Conservation (phyloP, 2,797 vertebrate genomes). For the Myiothlypis chrysogaster region DNA sequence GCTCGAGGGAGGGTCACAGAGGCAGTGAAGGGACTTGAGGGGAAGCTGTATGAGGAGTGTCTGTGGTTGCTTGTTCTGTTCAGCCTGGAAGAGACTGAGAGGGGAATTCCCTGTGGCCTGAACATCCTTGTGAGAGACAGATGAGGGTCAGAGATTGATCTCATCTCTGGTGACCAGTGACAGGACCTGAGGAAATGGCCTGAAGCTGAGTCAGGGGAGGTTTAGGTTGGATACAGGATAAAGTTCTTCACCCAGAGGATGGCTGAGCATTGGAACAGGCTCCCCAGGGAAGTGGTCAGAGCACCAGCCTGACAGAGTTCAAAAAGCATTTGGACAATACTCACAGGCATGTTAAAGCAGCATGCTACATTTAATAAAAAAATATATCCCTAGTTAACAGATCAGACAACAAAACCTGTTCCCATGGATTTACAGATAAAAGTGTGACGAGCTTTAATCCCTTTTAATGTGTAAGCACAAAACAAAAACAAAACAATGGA, state of each 20-base stretch:
- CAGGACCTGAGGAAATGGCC: background rate
- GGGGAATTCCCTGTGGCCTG: background rate
- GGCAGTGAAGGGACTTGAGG: background rate
- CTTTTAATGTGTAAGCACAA: background rate
- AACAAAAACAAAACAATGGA: background rate
- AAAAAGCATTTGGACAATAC: background rate
- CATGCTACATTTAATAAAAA: background rate
- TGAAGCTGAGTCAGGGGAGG: background rate
- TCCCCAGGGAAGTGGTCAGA: too few relatives aligned
- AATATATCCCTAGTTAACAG: background rate
- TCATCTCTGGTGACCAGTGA: background rate
- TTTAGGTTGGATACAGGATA: background rate
- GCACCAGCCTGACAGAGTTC: background rate
- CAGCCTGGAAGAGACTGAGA: background rate
- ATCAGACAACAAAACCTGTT: background rate
- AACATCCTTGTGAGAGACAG: background rate
- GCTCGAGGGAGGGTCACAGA: background rate
- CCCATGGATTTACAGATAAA: background rate
- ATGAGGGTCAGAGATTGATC: background rate
- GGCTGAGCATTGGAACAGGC: background rate
- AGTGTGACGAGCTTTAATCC: background rate
- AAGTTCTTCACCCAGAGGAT: background rate
- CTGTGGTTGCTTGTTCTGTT: background rate
- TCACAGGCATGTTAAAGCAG: background rate
- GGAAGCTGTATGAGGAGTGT: rapidly evolving